phyloP scores from a whole-genome alignment of 2,113 vertebrate genomes.

The Hymenochirus boettgeri region DNA sequence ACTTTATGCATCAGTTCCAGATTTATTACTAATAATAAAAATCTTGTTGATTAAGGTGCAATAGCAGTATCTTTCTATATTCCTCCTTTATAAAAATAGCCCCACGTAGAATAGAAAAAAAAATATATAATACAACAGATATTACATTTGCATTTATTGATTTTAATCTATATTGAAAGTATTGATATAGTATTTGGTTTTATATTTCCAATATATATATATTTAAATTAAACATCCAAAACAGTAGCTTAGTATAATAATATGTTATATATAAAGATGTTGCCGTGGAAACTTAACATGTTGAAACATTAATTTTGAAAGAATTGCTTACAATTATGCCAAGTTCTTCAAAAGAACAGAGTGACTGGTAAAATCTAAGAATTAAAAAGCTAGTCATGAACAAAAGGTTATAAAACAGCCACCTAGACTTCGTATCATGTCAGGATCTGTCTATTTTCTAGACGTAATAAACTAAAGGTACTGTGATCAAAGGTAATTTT shows the following conservation, averaged over 20 bases:
- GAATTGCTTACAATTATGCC: slow-evolving; percentile 28
- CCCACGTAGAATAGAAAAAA: too few relatives aligned
- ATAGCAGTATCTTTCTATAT: too few relatives aligned
- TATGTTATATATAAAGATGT: background rate
- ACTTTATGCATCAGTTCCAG: too few relatives aligned
- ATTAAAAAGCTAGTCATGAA: slow-evolving; percentile 1
- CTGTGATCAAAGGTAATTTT: background rate
- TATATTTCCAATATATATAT: too few relatives aligned
- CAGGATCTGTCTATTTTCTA: slow-evolving; percentile 8
- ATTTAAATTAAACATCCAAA: slow-evolving; percentile 12
- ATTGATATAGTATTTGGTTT: too few relatives aligned
- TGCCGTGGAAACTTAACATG: slow-evolving; percentile 29
- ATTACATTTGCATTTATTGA: too few relatives aligned
- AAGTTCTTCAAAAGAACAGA: slow-evolving; percentile 18
- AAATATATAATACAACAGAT: too few relatives aligned
- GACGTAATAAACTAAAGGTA: slow-evolving; percentile 10
- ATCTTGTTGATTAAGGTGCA: too few relatives aligned
- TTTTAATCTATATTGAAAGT: too few relatives aligned
- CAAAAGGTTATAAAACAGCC: background rate
- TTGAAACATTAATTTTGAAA: slow-evolving; percentile 8
- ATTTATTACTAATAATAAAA: too few relatives aligned
- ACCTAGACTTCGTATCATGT: slow-evolving; percentile 22
- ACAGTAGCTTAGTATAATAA: slow-evolving; percentile 5
- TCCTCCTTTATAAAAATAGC: too few relatives aligned
- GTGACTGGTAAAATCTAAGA: slow-evolving; percentile 1